A percentile compares a stretch with the other conserved stretches of the same genome.
These are phyloP conservation scores for Psammodynastes pulverulentus DNA, from an alignment of 2,113 vertebrate genomes.

Conservation along the genomic window DNA sequence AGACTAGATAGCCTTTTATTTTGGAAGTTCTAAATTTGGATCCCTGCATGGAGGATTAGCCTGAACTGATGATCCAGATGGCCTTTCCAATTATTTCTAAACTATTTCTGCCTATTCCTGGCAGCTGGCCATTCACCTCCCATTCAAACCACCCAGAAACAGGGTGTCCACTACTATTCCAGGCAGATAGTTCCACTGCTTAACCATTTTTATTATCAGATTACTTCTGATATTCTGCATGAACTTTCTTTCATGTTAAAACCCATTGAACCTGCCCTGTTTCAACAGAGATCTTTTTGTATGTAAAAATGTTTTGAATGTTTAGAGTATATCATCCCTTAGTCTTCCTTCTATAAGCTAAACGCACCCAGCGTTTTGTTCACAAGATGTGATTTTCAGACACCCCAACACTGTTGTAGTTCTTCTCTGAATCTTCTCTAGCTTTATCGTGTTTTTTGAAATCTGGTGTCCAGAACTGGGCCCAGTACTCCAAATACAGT, in stretches of 20 bases:
- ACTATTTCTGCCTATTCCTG: not conserved
- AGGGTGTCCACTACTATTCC: not conserved
- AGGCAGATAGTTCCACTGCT: not conserved
- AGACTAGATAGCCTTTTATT: not conserved
- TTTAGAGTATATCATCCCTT: not conserved
- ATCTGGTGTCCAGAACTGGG: not conserved
- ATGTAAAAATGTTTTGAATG: not conserved
- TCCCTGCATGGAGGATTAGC: not conserved
- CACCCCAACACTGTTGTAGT: not conserved
- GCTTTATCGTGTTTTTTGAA: not conserved
- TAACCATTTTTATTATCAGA: not conserved
- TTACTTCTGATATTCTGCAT: not conserved
- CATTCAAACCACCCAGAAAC: not conserved
- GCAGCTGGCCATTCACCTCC: not conserved
- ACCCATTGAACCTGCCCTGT: not conserved
- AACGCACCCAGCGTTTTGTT: not conserved
- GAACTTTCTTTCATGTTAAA: not conserved
- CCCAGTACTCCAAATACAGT: not conserved
- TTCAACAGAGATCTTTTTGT: not conserved
- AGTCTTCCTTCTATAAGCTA: not conserved
- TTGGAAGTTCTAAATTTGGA: not conserved
- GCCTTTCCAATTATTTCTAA: not conserved
- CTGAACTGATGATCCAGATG: not conserved
- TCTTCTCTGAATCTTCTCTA: not conserved
- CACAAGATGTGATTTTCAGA: not conserved